phyloP scores from a whole-genome alignment of 2,888 invertebrate species.

The Stenoptilia bipunctidactyla region DNA sequence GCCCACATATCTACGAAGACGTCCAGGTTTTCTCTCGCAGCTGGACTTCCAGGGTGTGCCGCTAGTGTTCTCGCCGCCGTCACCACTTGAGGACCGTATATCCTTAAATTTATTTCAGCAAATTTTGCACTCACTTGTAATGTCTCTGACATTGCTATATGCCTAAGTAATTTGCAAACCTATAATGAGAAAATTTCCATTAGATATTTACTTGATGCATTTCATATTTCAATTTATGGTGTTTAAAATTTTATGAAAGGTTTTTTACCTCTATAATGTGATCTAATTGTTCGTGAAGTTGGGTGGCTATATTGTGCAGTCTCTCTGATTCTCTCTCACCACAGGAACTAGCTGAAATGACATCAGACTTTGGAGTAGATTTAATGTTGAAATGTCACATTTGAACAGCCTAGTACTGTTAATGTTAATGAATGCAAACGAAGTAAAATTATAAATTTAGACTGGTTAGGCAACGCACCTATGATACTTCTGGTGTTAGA shows the following conservation, averaged over 20 bases:
- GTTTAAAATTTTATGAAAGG: no score
- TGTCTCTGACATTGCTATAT: slow-evolving; percentile 94
- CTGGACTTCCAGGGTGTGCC: slow-evolving; percentile 92
- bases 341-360: slow-evolving; percentile 64
- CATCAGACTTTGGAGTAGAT: no score
- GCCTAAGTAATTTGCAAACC: slow-evolving; percentile 96
- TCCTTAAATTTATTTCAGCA: slow-evolving; percentile 93
- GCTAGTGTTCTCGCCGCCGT: slow-evolving; percentile 94
- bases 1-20: slow-evolving; percentile 97
- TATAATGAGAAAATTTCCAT: slow-evolving; percentile 44
- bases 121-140: slow-evolving; percentile 96
- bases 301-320: slow-evolving; percentile 93
- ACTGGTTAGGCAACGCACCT: no score
- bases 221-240: no score
- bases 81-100: slow-evolving; percentile 95
- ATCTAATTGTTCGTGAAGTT: slow-evolving; percentile 97
- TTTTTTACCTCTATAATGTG: slow-evolving; percentile 95
- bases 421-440: no score
- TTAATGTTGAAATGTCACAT: no score
- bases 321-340: slow-evolving; percentile 82
- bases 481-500: no score
- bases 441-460: no score
- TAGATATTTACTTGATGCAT: no score
- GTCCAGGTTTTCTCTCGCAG: slow-evolving; percentile 96
- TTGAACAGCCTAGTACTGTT: no score